Evolutionary conservation across 2,113 vertebrate genomes (phyloP).

Genomic region (Pao palembangensis): DNA sequence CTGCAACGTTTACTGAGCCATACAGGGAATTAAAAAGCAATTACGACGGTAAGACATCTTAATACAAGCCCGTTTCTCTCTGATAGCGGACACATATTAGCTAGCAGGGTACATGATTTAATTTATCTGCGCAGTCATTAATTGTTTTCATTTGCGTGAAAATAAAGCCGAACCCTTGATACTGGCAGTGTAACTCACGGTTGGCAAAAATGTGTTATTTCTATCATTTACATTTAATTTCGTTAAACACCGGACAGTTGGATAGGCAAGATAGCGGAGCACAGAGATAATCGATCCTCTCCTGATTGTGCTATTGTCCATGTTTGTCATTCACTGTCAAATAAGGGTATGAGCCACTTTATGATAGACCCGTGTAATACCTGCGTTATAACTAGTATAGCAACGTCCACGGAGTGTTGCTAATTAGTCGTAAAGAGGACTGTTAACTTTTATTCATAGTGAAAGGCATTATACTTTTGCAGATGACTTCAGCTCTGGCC

Average conservation of each 20-base stretch:
- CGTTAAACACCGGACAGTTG: too few species aligned
- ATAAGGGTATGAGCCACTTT: too few species aligned
- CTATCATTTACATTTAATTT: too few species aligned
- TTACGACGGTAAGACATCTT: slow-evolving; percentile 19
- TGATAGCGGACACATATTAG: not conserved
- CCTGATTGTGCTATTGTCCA: too few species aligned
- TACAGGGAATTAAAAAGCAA: too few species aligned
- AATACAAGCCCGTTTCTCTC: not conserved
- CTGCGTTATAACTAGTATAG: too few species aligned
- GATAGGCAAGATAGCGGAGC: not conserved
- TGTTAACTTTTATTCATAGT: not conserved
- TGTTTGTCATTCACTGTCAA: not conserved
- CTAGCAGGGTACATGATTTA: not conserved
- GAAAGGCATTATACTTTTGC: not conserved
- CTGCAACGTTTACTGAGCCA: too few species aligned
- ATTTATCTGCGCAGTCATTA: too few species aligned
- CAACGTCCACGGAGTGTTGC: too few species aligned
- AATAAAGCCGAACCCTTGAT: not conserved
- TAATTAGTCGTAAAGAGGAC: not conserved
- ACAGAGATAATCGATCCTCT: not conserved
- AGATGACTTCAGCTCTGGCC: slow-evolving; percentile 66
- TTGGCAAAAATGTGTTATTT: too few species aligned
- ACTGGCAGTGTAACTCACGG: not conserved
- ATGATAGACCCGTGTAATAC: too few species aligned
- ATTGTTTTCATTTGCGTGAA: too few species aligned